These are phyloP conservation scores for Lutraria lutraria DNA, from an alignment of 2,888 invertebrate species.

Conservation along the genomic window DNA sequence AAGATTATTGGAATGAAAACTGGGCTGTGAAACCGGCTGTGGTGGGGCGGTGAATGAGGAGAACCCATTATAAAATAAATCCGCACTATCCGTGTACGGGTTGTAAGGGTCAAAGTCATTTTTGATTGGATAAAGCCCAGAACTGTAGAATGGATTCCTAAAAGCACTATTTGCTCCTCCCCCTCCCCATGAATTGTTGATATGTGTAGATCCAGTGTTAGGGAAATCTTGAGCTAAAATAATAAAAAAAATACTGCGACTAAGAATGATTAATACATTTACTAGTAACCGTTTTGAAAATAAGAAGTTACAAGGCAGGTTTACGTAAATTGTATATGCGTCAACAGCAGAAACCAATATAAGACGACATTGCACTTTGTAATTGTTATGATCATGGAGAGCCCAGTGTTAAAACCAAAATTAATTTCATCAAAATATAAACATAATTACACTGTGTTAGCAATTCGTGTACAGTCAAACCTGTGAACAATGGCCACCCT, in stretches of 20 bases:
- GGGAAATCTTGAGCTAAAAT: slow-evolving; percentile 70
- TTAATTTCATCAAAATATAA: too few species aligned
- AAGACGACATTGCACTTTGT: too few species aligned
- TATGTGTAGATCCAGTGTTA: slow-evolving; percentile 26
- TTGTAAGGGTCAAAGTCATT: slow-evolving; percentile 76
- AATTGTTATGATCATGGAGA: too few species aligned
- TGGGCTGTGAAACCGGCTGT: slow-evolving; percentile 63
- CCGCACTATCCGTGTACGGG: slow-evolving; percentile 67
- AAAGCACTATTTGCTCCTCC: slow-evolving; percentile 72
- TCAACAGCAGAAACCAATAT: too few species aligned
- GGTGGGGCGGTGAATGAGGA: slow-evolving; percentile 56
- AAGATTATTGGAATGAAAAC: slow-evolving; percentile 67
- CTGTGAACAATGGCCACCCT: too few species aligned
- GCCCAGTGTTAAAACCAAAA: too few species aligned
- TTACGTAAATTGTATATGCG: too few species aligned
- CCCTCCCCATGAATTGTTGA: slow-evolving; percentile 59
- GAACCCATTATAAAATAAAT: slow-evolving; percentile 62
- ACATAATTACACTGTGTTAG: too few species aligned
- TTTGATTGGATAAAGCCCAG: slow-evolving; percentile 75
- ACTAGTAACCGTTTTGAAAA: too few species aligned
- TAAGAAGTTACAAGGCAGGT: too few species aligned
- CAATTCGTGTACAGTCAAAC: too few species aligned
- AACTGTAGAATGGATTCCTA: slow-evolving; percentile 70
- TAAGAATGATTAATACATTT: too few species aligned
- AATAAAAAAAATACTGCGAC: background rate